Evolutionary conservation across 2,888 invertebrate genomes (phyloP), one percentile per base, ranked within the genome.

Genomic region (Luperina nickerlii): DNA sequence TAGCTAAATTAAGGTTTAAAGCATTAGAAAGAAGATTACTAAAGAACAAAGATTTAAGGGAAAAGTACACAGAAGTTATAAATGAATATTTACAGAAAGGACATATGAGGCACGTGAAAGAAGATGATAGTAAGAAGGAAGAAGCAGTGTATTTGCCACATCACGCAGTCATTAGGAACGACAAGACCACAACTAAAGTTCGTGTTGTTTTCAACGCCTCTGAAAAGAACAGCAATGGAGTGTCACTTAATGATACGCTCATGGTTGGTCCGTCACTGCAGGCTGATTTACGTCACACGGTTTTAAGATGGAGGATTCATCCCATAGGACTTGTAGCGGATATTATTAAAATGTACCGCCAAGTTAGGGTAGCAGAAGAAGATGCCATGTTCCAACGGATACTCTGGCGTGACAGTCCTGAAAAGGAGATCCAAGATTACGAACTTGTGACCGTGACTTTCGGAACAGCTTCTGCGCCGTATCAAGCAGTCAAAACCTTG

Each of bases 401-500:
- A 66, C 51, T 78, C 20, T 68, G 62, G 48, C 48, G 48, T 48
- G 48, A 48, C 5, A 48, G 13, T 48, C 48, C 48, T 15, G 54
- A 68, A 18, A 42, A 69, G 18, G 13, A n/a, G 13, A 48, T 89
- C 18, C 54, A 87, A 51, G 78, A 90, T 71, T 90, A 79, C 42
- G 78, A 82, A 42, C n/a, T 90, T 0, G 2, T 90, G 0, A 85
- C 80, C 9, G 87, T 92, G 1, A 92, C 91, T 0, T 92, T 92
- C 57, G 90, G 90, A 0, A 91, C 90, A 0, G 81, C 89, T 0
- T 84, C 82, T 1, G 91, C 91, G 0, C 92, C 91, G 5, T 91
- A 89, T 67, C 74, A 90, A 15, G 91, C 91, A 0, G 90, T 91
- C 2, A 82, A 81, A 13, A 75, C 88, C 0, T 48, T 93, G 2